Percentiles rank a stretch among this genome's conserved stretches.
These are phyloP conservation scores for Protobothrops flavoviridis DNA, from an alignment of 2,113 vertebrate species.

Conservation along the genomic window DNA sequence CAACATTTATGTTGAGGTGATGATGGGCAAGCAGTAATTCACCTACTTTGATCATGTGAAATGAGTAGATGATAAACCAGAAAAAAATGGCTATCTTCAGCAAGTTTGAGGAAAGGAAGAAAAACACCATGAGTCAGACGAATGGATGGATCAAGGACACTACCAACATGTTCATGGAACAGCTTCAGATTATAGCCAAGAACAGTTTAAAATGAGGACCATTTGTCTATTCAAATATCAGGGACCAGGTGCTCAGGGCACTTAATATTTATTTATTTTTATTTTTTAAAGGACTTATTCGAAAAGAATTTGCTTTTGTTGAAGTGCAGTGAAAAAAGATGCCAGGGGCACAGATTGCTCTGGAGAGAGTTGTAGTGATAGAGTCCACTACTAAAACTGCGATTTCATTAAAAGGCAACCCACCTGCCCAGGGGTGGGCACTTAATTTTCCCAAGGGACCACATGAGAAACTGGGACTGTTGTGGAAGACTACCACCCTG, in stretches of 20 bases:
- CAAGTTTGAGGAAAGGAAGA: not conserved
- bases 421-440: not conserved
- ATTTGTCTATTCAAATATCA: not conserved
- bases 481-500: not conserved
- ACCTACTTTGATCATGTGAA: not conserved
- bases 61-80: not conserved
- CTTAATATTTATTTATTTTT: not conserved
- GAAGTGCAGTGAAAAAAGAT: not conserved
- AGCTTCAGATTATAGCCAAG: not conserved
- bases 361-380: not conserved
- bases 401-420: not conserved
- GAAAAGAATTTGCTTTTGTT: not conserved
- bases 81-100: not conserved
- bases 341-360: not conserved
- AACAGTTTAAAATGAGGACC: not conserved
- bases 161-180: not conserved
- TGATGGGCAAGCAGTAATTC: not conserved
- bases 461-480: not conserved
- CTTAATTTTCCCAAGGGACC: not conserved
- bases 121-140: not conserved
- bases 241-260: not conserved
- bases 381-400: not conserved
- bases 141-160: not conserved
- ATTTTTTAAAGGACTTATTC: not conserved
- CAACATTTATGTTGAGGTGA: not conserved